phyloP scores from a whole-genome alignment of 2,113 vertebrate genomes.

The Lynx canadensis region DNA sequence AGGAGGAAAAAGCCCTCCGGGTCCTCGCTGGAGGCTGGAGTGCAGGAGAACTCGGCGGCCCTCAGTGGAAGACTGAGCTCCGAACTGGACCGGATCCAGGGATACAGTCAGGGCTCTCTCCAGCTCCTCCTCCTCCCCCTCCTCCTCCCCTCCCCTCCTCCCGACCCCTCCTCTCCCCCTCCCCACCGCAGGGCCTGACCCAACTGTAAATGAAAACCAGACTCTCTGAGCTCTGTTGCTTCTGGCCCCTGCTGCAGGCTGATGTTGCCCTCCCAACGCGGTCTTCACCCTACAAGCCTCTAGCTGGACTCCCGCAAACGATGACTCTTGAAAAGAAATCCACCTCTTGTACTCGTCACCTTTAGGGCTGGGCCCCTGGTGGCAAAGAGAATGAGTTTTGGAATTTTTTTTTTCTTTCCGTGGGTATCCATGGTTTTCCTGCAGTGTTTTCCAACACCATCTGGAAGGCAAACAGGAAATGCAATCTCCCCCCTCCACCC shows the following conservation, averaged over 20 bases:
- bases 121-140: slow-evolving; percentile 48
- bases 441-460: slow-evolving; percentile 1
- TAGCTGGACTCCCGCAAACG: slow-evolving; percentile 33
- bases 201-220: slow-evolving; percentile 86
- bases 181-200: slow-evolving; percentile 55
- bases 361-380: slow-evolving; percentile 42
- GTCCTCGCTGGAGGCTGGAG: slow-evolving; percentile 1
- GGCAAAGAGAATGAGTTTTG: not conserved
- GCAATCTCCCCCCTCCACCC: slow-evolving; percentile 22
- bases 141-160: not conserved
- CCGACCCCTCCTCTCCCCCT: slow-evolving; percentile 43
- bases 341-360: slow-evolving; percentile 45
- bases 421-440: slow-evolving; percentile 58
- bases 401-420: not conserved
- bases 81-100: slow-evolving; percentile 71
- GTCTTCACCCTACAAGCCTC: slow-evolving; percentile 11
- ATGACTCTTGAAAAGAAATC: not conserved
- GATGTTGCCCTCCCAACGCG: slow-evolving; percentile 82
- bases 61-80: slow-evolving; percentile 63
- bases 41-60: slow-evolving; percentile 52
- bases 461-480: slow-evolving; percentile 68
- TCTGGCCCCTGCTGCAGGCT: slow-evolving; percentile 78
- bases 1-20: not conserved
- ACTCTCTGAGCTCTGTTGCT: slow-evolving; percentile 67
- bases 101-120: slow-evolving; percentile 73